Evolutionary conservation across 2,113 vertebrate species (phyloP), one percentile per base, ranked within the genome.

Genomic region (Gymnarchus niloticus): DNA sequence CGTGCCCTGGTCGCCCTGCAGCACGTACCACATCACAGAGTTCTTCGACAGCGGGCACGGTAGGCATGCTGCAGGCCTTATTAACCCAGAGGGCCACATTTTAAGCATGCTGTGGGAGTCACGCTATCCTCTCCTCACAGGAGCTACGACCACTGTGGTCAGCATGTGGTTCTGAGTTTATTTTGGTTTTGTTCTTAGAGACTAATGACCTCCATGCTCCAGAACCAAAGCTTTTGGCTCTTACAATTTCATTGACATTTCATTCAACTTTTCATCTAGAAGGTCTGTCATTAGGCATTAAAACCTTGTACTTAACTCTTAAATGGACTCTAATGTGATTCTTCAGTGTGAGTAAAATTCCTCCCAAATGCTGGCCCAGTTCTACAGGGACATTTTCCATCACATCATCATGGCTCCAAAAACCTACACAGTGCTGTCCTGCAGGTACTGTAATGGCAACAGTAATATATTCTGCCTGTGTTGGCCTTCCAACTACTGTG

Each of bases 1-100:
- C 0, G 89, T 95, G 14, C 98, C 98, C 1, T 99, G 98, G 98
- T 99, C 98, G 0, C 96, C 96, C 5, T 99, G 98, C 93, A 99
- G 98, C 0, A 96, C 97, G 56, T 95, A 94, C 89, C 96, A 97
- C 92, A 92, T 99, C 91, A 99, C 97, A 0, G 98, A 99, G 86
- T 98, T 99, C 93, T 96, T 99, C 88, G 97, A 99, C 1, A 95
- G 96, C 0, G 98, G 97, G 25, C 96, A 99, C 0, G 98, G 98
- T 99, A 94, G 85, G 82, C 25, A 46, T 1, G 3, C 80, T 54
- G 48, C n/a, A 9, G 28, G 17, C 33, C 48, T 19, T 33, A 7
- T n/a, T 56, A 17, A 81, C 14, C n/a, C 51, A 54, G 17, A 21
- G 49, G 28, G 33, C 19, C 33, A 41, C 1, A 73, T 73, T 73